Conservation (phyloP, 2,888 invertebrate genomes). For the Acanthosepion pharaonis region DNA sequence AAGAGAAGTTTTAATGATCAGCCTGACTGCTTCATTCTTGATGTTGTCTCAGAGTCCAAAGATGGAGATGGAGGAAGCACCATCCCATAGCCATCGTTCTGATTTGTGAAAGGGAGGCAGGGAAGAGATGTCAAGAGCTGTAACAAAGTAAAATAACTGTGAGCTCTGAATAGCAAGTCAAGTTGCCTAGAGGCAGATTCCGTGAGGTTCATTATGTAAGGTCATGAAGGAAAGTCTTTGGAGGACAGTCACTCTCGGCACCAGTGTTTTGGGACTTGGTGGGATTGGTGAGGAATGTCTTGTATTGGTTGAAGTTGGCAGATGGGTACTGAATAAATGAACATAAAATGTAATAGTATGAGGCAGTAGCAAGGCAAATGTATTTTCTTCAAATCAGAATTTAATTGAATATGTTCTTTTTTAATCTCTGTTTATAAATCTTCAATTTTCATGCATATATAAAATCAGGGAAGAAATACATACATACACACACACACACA, state of each 20-base stretch:
- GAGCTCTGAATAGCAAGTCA: conserved; percentile 1
- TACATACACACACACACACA: background rate
- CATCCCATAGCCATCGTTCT: conserved; percentile 11
- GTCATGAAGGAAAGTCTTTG: conserved; percentile 4
- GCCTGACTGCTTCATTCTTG: background rate
- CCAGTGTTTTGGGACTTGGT: background rate
- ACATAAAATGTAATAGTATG: background rate
- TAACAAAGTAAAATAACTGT: conserved; percentile 5
- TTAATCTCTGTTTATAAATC: background rate
- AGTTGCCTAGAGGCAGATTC: background rate
- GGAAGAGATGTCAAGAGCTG: background rate
- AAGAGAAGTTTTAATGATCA: background rate
- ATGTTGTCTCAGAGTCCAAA: background rate
- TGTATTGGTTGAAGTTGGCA: background rate
- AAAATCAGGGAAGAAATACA: no score
- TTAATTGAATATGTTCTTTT: background rate
- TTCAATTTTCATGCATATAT: background rate
- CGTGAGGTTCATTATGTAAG: conserved; percentile 2
- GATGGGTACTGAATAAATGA: background rate
- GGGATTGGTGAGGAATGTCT: conserved; percentile 33
- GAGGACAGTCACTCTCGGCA: conserved; percentile 6
- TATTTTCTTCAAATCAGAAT: background rate
- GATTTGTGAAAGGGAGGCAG: background rate
- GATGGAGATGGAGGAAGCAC: conserved; percentile 4
- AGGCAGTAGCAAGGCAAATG: background rate